Evolutionary conservation across 2,113 vertebrate species (phyloP), one percentile per base, ranked within the genome.

Genomic region (Poecilia latipinna): DNA sequence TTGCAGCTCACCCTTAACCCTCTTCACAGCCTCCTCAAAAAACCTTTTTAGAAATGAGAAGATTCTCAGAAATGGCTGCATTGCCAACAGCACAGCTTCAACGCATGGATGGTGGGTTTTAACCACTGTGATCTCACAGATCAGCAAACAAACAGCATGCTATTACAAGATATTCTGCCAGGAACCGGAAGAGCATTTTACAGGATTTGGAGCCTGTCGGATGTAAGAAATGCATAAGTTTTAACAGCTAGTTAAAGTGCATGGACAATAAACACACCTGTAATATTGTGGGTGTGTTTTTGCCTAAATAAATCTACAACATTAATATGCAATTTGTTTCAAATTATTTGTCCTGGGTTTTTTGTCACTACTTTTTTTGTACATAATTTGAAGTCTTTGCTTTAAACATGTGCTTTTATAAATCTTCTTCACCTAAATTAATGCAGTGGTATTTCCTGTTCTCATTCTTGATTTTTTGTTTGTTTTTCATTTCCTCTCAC

Each of bases 1-100:
- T 89, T 77, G 74, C 65, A 89, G 85, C 85, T 84, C 79, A 86
- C 80, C 85, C 79, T 72, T 86, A 82, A 89, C 83, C 79, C 70
- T 79, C 65, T 62, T 81, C 70, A 63, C 83, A 80, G 81, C 83
- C 87, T 84, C 85, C 85, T 89, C 83, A 84, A 66, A 57, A 87
- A 72, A 81, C 72, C 85, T 74, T 88, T 87, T 89, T 83, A 84
- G 79, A 88, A 86, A 87, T 48, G 73, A 28, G 33, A 28, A 77
- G 77, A 79, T 78, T 74, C 77, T 79, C 70, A 29, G 61, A 80
- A 87, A 86, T 72, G 71, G 62, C 70, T 86, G 33, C 67, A 51
- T 60, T 78, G 85, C 80, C 28, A 60, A 63, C 74, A 37, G 75
- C 62, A 68, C 63, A 54, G 64, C 81, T 81, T 86, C 80, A 76